Base-by-base conservation (phyloP, 2,797 vertebrate species). In the Eurystomus glaucurus region DNA sequence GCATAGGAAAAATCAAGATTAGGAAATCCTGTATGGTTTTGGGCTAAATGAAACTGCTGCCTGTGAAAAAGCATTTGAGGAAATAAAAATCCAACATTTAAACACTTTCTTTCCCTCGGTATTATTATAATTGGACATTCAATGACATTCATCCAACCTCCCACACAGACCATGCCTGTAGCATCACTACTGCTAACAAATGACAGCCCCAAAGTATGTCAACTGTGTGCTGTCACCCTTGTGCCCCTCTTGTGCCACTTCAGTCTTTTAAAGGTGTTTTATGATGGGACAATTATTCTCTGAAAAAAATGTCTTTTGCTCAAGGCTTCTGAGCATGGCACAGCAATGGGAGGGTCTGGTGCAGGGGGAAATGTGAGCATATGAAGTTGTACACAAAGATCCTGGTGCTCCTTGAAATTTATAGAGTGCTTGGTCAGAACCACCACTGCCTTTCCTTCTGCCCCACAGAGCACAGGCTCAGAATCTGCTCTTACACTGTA, bases 291-390 rank as follows among this genome's bases (percentile, higher is more conserved):
- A 51, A 35, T 25, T 39, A 51, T 60, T 88, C 15, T 28, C 29
- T 31, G 10, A 31, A 33, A 48, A 48, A 21, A 41, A 23, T 28
- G 3, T 25, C 0, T 37, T 86, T 51, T 65, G 7, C 51, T 77
- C 12, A 6, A 26, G 33, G 33, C 6, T 81, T 72, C 54, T 46
- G 19, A 43, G 14, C 45, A 11, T 9, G 19, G n/a, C 29, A 18
- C 9, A 29, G 35, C 31, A 28, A 14, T 10, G 33, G 37, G 12
- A 88, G 8, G 11, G 10, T 88, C 31, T 88, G 61, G 16, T 23
- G 17, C 21, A 33, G 37, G 21, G 28, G 8, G 41, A 68, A 74
- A 60, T 6, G 22, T 0, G 0, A 85, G 33, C 18, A 14, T 2
- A 5, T 18, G 16, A 41, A 41, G 3, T 1, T 41, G 12, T 14